These are phyloP conservation scores for Melospiza georgiana DNA, from an alignment of 2,113 vertebrate species.

Conservation along the genomic window DNA sequence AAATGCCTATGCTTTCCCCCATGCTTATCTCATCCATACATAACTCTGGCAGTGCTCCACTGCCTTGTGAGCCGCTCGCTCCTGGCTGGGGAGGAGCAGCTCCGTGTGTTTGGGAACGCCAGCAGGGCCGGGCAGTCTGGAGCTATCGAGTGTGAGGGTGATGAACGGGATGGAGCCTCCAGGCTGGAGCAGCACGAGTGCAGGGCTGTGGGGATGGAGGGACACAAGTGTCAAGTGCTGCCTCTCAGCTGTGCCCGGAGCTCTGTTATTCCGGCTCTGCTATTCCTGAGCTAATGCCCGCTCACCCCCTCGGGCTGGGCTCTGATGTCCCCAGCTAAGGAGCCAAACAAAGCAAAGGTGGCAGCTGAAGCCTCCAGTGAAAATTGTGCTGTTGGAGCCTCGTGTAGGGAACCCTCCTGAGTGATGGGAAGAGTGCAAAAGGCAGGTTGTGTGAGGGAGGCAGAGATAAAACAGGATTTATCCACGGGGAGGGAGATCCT, in stretches of 20 bases:
- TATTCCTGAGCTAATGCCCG: conserved; percentile 3
- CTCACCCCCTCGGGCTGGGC: not conserved
- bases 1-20: not conserved
- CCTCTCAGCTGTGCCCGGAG: not conserved
- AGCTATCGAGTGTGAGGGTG: conserved; percentile 46
- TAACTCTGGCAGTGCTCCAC: not conserved
- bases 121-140: not conserved
- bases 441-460: not conserved
- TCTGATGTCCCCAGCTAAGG: not conserved
- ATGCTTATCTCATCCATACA: not conserved
- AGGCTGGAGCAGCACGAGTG: not conserved
- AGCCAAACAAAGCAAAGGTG: conserved; percentile 38
- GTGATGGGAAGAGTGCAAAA: not conserved
- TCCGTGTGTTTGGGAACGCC: not conserved
- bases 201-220: not conserved
- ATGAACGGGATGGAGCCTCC: not conserved
- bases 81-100: not conserved
- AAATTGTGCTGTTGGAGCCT: not conserved
- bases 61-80: not conserved
- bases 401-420: not conserved
- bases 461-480: not conserved
- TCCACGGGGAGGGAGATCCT: not conserved
- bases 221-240: conserved; percentile 9
- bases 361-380: not conserved
- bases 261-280: not conserved